These are phyloP conservation scores for Mizuhopecten yessoensis DNA, from an alignment of 1,140 invertebrate species.

Conservation along the genomic window DNA sequence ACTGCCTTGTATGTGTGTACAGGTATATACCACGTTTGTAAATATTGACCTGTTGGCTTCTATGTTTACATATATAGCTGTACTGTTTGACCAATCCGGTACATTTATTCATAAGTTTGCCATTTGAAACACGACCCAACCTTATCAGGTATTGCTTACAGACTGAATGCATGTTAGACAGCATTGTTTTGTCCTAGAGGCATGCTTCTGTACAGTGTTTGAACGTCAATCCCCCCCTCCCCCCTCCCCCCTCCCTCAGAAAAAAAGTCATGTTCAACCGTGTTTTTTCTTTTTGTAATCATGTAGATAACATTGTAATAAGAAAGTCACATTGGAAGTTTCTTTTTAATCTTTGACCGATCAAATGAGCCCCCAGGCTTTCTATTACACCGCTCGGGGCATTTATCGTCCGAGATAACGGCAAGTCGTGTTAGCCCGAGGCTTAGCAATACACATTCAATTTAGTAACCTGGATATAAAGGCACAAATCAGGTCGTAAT, in stretches of 20 bases:
- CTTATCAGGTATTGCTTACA: neutral
- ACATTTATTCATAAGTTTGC: neutral
- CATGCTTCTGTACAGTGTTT: neutral
- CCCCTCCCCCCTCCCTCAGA: no score
- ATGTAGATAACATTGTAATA: neutral
- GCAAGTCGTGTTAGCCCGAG: neutral
- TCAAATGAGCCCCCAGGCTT: neutral
- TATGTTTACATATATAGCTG: neutral
- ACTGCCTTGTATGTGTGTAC: no score
- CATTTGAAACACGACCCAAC: constrained; percentile 2
- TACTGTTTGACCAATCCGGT: neutral
- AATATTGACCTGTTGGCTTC: neutral
- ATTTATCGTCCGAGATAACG: neutral
- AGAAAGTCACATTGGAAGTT: neutral
- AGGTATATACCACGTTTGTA: neutral
- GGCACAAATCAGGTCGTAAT: no score
- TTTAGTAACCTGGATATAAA: neutral
- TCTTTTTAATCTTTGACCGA: neutral
- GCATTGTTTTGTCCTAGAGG: neutral
- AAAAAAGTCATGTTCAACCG: neutral
- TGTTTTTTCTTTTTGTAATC: neutral
- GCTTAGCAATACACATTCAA: neutral
- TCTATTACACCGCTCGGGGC: neutral
- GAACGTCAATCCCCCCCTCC: no score
- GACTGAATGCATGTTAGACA: neutral